phyloP scores from a whole-genome alignment of 2,888 invertebrate genomes.

The Xanthia togata region DNA sequence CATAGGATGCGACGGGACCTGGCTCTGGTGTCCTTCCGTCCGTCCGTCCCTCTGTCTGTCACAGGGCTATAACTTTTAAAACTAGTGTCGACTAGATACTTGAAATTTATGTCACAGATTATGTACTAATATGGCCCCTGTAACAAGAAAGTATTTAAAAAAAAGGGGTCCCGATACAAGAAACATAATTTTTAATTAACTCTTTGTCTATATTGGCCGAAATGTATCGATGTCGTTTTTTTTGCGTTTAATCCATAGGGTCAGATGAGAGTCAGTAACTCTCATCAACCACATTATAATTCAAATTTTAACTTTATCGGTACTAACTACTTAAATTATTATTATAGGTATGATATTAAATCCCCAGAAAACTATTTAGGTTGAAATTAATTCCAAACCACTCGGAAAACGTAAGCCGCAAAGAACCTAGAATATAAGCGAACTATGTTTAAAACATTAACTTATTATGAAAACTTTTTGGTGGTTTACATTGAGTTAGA shows the following conservation, averaged over 20 bases:
- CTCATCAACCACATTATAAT: not conserved
- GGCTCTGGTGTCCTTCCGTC: too few species aligned
- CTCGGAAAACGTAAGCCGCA: slow-evolving; percentile 6
- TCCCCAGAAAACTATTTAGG: not conserved
- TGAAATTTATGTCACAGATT: too few species aligned
- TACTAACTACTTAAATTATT: slow-evolving; percentile 6
- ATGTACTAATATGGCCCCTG: too few species aligned
- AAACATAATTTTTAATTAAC: not conserved
- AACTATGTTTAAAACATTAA: slow-evolving; percentile 6
- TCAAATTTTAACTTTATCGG: slow-evolving; percentile 1
- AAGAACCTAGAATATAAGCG: not conserved
- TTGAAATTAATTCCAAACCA: slow-evolving; percentile 9
- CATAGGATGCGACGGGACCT: too few species aligned
- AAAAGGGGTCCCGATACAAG: too few species aligned
- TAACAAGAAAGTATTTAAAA: too few species aligned
- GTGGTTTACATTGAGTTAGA: slow-evolving; percentile 5
- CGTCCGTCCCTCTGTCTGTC: too few species aligned
- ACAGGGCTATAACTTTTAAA: too few species aligned
- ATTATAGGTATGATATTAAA: not conserved
- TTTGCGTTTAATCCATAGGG: not conserved
- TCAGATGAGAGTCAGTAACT: not conserved
- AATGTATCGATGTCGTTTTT: not conserved
- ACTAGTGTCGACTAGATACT: too few species aligned
- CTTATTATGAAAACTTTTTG: slow-evolving; percentile 20
- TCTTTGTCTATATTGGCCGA: not conserved